Percentiles rank a stretch among this genome's conserved stretches.
These are phyloP conservation scores for Verasper variegatus DNA, from an alignment of 2,113 vertebrate genomes.

Conservation along the genomic window DNA sequence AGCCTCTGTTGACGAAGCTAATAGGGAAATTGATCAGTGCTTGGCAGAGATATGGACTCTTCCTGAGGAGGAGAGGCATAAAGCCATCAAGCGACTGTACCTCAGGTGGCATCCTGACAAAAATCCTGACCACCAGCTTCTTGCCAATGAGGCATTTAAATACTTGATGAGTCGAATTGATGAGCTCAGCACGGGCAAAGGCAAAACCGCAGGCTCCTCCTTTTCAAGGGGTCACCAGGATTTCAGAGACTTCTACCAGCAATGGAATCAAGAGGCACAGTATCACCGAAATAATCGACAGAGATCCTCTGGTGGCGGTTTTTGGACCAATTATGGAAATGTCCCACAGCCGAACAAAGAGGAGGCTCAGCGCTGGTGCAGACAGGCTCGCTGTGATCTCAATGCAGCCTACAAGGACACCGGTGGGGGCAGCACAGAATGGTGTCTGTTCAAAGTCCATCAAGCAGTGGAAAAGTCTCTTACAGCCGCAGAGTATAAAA, in stretches of 20 bases:
- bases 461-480: constrained; percentile 85
- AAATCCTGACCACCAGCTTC: constrained; percentile 68
- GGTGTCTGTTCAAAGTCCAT: constrained; percentile 86
- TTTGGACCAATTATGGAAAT: constrained; percentile 71
- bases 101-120: constrained; percentile 87
- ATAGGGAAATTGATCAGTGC: constrained; percentile 81
- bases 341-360: constrained; percentile 65
- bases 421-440: constrained; percentile 74
- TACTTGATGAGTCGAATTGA: constrained; percentile 78
- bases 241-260: constrained; percentile 63
- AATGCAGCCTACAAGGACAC: constrained; percentile 72
- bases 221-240: background rate
- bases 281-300: constrained; percentile 70
- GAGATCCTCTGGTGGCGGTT: constrained; percentile 57
- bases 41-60: constrained; percentile 80
- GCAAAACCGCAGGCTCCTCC: background rate
- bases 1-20: constrained; percentile 73
- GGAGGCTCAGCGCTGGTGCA: constrained; percentile 83
- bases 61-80: constrained; percentile 70
- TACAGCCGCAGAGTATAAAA: constrained; percentile 76
- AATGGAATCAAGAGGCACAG: constrained; percentile 81
- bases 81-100: constrained; percentile 83
- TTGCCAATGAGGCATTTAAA: constrained; percentile 78
- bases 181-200: constrained; percentile 53
- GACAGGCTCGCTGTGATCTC: constrained; percentile 84